Base-by-base conservation (phyloP, 2,797 vertebrate genomes). In the Anabacerthia variegaticeps region DNA sequence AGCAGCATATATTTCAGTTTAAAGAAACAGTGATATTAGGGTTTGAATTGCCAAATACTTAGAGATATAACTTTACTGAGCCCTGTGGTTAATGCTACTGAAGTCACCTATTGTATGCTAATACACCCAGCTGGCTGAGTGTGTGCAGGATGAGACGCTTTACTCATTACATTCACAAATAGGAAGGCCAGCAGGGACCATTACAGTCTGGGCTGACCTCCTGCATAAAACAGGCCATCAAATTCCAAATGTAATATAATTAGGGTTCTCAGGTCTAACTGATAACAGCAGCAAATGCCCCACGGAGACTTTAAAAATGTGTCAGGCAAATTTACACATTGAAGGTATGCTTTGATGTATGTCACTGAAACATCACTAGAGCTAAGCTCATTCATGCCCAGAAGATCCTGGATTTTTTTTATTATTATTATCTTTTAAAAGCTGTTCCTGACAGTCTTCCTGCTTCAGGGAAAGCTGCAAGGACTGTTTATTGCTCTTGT, bases 271-370 rank as follows among this genome's bases (percentile, higher is more conserved):
- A 85, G 89, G 89, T 95, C 95, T 95, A 96, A 96, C 96, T 77
- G 95, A 96, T 95, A 96, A 94, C 83, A 96, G 94, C 91, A 91
- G 93, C 92, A 94, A 95, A 96, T 95, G 81, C 94, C 93, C 95
- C 51, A 89, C 0, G 9, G 95, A 95, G 85, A 81, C 87, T 89
- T 96, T 91, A 95, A 93, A 96, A 97, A 94, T n/a, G 79, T 84
- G 95, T 92, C 92, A 91, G 93, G 92, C 93, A 95, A 96, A 96
- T 94, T 96, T 88, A 95, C 95, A 92, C 89, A 34, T 49, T 55
- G 91, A 88, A 94, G 89, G 82, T 81, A 84, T 73, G 85, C 96
- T 97, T 96, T 97, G 96, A 94, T 95, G 89, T 91, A 44, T 92
- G 85, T 84, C 95, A 81, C 82, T 54, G 92, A 86, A 85, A 93